Percentiles rank a stretch among this genome's conserved stretches.
These are phyloP conservation scores for Alauda arvensis DNA, from an alignment of 2,797 vertebrate genomes.

Conservation along the genomic window DNA sequence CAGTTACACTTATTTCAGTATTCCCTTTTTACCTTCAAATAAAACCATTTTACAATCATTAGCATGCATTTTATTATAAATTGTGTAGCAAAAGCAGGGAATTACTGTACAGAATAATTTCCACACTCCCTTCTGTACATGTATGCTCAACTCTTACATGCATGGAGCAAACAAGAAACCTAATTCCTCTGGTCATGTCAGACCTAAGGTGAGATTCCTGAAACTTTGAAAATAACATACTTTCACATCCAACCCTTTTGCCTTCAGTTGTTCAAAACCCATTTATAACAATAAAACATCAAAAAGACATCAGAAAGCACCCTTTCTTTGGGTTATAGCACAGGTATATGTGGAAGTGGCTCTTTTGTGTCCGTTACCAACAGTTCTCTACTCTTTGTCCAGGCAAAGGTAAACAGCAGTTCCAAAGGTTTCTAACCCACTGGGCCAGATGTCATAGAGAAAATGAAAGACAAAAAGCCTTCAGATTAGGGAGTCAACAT, in stretches of 20 bases:
- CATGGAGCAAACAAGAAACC: neutral
- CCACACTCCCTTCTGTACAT: neutral
- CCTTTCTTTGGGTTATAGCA: neutral
- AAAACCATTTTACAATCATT: neutral
- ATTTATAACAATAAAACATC: neutral
- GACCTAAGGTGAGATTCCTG: neutral
- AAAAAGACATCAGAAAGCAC: neutral
- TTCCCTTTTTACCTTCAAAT: neutral
- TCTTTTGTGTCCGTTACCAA: neutral
- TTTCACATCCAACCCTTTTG: neutral
- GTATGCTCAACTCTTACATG: neutral
- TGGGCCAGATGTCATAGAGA: neutral
- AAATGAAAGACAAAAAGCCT: constrained; percentile 54
- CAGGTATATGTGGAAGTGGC: neutral
- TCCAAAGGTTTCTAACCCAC: neutral
- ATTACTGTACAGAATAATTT: neutral
- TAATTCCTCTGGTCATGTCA: neutral
- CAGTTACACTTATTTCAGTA: neutral
- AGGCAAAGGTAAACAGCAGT: neutral
- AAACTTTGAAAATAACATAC: neutral
- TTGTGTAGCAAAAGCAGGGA: neutral
- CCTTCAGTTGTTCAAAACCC: neutral
- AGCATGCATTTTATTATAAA: neutral
- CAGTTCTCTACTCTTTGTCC: neutral
- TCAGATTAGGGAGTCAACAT: constrained; percentile 3